Percentiles rank a stretch among this genome's conserved stretches.
These are phyloP conservation scores for Trachymyrmex septentrionalis DNA, from an alignment of 1,140 invertebrate genomes.

Conservation along the genomic window DNA sequence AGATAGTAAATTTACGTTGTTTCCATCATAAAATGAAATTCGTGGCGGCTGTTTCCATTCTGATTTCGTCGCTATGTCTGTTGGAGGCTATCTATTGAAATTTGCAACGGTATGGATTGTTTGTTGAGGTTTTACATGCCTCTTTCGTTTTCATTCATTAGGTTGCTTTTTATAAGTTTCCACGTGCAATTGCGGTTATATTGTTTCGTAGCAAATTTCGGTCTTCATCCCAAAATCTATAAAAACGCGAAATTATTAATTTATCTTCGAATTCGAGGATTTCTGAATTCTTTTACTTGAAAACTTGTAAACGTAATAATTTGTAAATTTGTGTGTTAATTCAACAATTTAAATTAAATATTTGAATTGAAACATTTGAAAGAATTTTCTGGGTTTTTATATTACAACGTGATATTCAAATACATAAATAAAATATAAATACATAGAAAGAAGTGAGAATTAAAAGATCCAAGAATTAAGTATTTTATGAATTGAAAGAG, in stretches of 20 bases:
- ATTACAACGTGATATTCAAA: not conserved
- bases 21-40: slow-evolving; percentile 7
- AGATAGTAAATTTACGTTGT: slow-evolving; percentile 18
- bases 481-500: not conserved
- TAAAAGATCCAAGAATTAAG: not conserved
- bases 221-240: not conserved
- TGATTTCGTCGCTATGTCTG: slow-evolving; percentile 15
- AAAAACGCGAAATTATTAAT: not conserved
- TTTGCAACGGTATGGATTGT: not conserved
- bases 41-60: slow-evolving; percentile 1
- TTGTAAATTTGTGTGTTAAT: not conserved
- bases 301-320: not conserved
- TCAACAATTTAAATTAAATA: not conserved
- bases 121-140: not conserved
- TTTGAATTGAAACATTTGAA: not conserved
- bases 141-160: not conserved
- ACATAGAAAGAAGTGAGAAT: not conserved
- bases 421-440: not conserved
- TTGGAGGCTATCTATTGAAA: not conserved
- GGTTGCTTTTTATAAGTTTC: slow-evolving; percentile 21
- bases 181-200: not conserved
- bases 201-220: not conserved
- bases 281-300: not conserved
- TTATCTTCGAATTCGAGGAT: not conserved
- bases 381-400: not conserved